A percentile compares a stretch with the other conserved stretches of the same genome.
These are phyloP conservation scores for Peromyscus melanophrys DNA, from an alignment of 2,797 vertebrate genomes.

Conservation along the genomic window DNA sequence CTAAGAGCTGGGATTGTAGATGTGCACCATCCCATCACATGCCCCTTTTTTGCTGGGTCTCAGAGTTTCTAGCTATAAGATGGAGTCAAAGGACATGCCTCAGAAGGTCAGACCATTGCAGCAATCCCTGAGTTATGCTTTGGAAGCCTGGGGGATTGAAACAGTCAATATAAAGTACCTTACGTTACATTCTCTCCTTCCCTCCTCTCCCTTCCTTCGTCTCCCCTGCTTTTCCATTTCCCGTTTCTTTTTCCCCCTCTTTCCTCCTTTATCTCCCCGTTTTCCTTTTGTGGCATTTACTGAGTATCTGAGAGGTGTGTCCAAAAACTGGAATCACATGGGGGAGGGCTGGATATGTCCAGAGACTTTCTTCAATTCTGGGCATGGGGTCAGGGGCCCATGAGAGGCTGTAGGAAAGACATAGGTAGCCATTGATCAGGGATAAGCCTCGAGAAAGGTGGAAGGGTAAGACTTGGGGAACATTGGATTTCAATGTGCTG, in stretches of 20 bases:
- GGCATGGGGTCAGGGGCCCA: background rate
- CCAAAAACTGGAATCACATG: background rate
- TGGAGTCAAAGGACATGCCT: background rate
- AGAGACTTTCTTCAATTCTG: background rate
- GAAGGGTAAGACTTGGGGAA: background rate
- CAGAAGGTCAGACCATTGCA: background rate
- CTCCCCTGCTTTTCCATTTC: too few species aligned
- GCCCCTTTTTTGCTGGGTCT: background rate
- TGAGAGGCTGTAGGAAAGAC: background rate
- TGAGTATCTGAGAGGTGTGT: background rate
- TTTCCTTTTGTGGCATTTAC: background rate
- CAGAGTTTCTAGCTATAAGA: slow-evolving; percentile 12
- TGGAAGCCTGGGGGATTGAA: background rate
- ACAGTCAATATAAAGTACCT: background rate
- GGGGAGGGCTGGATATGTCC: background rate
- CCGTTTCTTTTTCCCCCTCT: background rate
- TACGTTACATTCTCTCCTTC: background rate
- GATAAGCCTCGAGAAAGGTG: background rate
- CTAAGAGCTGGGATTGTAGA: background rate
- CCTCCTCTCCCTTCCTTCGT: background rate
- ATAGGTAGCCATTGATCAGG: background rate
- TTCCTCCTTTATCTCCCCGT: background rate
- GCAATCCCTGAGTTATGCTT: background rate
- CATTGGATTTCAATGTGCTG: background rate
- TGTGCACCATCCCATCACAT: background rate